These are phyloP conservation scores for Hyposoter dolosus DNA, from an alignment of 2,888 invertebrate species.

Conservation along the genomic window DNA sequence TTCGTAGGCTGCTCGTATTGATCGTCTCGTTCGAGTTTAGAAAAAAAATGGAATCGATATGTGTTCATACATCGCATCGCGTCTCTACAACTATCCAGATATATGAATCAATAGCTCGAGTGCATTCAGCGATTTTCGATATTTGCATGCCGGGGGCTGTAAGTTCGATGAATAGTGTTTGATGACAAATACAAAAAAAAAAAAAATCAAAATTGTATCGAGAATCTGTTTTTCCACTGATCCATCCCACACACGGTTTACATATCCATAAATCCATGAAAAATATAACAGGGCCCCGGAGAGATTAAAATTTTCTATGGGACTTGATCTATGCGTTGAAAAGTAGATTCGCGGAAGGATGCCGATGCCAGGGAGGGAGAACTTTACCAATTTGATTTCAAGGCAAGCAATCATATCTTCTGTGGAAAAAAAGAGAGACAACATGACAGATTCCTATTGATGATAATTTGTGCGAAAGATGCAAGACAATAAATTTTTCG, in stretches of 20 bases:
- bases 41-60: slow-evolving; percentile 13
- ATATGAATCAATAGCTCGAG: slow-evolving; percentile 50
- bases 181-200: slow-evolving; percentile 45
- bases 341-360: not conserved
- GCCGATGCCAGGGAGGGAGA: slow-evolving; percentile 3
- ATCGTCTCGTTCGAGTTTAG: not conserved
- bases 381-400: slow-evolving; percentile 23
- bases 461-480: not conserved
- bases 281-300: slow-evolving; percentile 14
- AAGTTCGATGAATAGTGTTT: slow-evolving; percentile 60
- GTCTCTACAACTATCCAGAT: slow-evolving; percentile 12
- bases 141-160: slow-evolving; percentile 3
- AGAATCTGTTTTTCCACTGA: slow-evolving; percentile 43
- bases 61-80: not conserved
- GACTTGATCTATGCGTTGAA: slow-evolving; percentile 34
- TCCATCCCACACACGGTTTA: slow-evolving; percentile 5
- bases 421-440: not conserved
- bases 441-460: slow-evolving; percentile 12
- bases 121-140: slow-evolving; percentile 28
- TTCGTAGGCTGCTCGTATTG: slow-evolving; percentile 17
- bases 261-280: not conserved
- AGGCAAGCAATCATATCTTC: slow-evolving; percentile 4
- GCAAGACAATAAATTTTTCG: not conserved
- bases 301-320: slow-evolving; percentile 53
- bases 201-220: slow-evolving; percentile 53